phyloP scores from a whole-genome alignment of 2,797 vertebrate genomes.

The Tragopan temminckii region DNA sequence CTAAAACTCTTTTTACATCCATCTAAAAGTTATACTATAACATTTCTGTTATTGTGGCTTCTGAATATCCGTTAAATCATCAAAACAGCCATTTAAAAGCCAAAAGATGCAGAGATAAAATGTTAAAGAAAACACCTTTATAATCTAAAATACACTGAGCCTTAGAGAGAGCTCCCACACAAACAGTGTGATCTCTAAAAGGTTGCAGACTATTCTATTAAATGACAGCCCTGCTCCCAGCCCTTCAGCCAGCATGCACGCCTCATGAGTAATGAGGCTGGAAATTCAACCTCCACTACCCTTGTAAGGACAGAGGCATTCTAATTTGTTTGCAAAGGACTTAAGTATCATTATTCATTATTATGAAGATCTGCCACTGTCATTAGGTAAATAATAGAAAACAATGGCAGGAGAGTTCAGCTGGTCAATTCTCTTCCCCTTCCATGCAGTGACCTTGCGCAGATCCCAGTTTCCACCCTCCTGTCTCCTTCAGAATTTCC shows the following conservation, averaged over 20 bases:
- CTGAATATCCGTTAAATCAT: neutral
- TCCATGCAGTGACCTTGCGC: neutral
- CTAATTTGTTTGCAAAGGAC: slow-evolving; percentile 18
- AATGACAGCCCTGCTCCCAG: neutral
- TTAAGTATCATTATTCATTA: neutral
- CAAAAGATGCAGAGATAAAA: neutral
- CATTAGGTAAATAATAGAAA: slow-evolving; percentile 19
- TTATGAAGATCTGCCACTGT: neutral
- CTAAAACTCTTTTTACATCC: neutral
- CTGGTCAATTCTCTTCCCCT: neutral
- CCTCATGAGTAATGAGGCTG: slow-evolving; percentile 25
- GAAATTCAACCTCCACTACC: slow-evolving; percentile 38
- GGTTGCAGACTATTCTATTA: neutral
- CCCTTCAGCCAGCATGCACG: neutral
- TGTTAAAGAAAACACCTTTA: neutral
- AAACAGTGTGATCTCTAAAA: neutral
- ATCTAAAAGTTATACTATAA: neutral
- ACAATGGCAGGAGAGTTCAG: neutral
- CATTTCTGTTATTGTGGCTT: neutral
- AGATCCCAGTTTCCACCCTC: neutral
- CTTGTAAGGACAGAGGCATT: neutral
- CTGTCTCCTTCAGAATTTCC: neutral
- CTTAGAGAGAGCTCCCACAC: neutral
- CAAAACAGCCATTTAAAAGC: neutral
- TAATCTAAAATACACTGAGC: neutral